phyloP scores from a whole-genome alignment of 1,140 invertebrate genomes.

The Drosophila ambigua region DNA sequence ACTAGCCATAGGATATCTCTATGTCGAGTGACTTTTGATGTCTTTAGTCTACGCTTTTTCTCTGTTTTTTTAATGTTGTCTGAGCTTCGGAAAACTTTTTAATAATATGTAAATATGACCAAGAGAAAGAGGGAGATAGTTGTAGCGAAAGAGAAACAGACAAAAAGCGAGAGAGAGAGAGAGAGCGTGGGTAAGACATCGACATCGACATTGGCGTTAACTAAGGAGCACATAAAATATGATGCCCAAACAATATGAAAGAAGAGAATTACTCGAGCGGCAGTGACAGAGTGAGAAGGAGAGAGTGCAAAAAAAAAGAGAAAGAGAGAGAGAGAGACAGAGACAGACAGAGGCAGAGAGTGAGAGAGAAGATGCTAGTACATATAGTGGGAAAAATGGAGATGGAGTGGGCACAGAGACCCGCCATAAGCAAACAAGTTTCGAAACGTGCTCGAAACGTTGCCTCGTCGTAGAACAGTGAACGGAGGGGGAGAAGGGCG shows the following conservation, averaged over 20 bases:
- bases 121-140: slow-evolving; percentile 39
- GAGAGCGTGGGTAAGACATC: slow-evolving; percentile 10
- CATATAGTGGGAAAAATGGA: too few relatives aligned
- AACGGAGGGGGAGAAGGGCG: too few relatives aligned
- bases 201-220: slow-evolving; percentile 54
- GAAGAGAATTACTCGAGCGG: slow-evolving; percentile 63
- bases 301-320: neutral
- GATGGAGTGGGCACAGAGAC: too few relatives aligned
- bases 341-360: neutral
- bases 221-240: slow-evolving; percentile 76
- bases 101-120: slow-evolving; percentile 79
- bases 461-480: too few relatives aligned
- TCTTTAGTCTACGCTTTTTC: too few relatives aligned
- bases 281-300: slow-evolving; percentile 2
- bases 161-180: neutral
- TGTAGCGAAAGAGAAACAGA: neutral
- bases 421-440: slow-evolving; percentile 19
- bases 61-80: slow-evolving; percentile 19
- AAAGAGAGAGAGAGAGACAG: too few relatives aligned
- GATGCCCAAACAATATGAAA: slow-evolving; percentile 70
- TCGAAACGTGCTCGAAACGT: slow-evolving; percentile 43
- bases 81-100: slow-evolving; percentile 69
- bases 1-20: too few relatives aligned
- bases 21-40: too few relatives aligned
- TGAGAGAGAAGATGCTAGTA: too few relatives aligned